Conservation (phyloP, 2,888 invertebrate genomes). For the Sesia bembeciformis region DNA sequence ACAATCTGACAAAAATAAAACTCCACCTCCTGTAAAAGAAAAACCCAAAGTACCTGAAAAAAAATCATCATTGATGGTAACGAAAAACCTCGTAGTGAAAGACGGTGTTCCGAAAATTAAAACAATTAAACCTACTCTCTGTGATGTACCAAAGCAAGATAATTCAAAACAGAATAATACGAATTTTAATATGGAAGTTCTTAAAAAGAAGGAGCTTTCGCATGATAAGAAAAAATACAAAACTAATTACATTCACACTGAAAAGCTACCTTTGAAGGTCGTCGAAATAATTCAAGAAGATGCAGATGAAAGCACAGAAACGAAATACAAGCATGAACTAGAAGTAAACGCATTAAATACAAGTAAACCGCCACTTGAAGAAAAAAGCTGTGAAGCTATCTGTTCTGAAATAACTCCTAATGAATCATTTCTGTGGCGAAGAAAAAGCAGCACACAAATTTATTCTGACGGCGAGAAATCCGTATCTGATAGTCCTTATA, state of each 20-base stretch:
- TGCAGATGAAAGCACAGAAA: conserved; percentile 28
- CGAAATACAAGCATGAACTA: conserved; percentile 7
- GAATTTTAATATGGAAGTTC: conserved; percentile 13
- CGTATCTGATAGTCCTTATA: conserved; percentile 44
- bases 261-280: conserved; percentile 52
- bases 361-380: conserved; percentile 17
- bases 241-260: conserved; percentile 63
- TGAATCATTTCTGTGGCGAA: conserved; percentile 78
- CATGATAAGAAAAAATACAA: conserved; percentile 61
- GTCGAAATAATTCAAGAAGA: conserved; percentile 69
- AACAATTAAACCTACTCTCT: conserved; percentile 46
- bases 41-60: conserved; percentile 78
- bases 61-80: conserved; percentile 67
- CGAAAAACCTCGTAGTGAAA: conserved; percentile 67
- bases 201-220: conserved; percentile 47
- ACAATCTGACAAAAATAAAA: conserved; percentile 44
- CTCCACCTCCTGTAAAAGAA: conserved; percentile 42
- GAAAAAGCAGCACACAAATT: conserved; percentile 56
- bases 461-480: conserved; percentile 54
- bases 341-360: conserved; percentile 8
- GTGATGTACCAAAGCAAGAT: conserved; percentile 24
- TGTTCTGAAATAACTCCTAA: conserved; percentile 72
- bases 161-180: conserved; percentile 7
- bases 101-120: conserved; percentile 70
- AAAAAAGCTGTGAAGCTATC: conserved; percentile 36